Conservation (phyloP, 2,797 vertebrate species). For the Alcedo quadribrachys region DNA sequence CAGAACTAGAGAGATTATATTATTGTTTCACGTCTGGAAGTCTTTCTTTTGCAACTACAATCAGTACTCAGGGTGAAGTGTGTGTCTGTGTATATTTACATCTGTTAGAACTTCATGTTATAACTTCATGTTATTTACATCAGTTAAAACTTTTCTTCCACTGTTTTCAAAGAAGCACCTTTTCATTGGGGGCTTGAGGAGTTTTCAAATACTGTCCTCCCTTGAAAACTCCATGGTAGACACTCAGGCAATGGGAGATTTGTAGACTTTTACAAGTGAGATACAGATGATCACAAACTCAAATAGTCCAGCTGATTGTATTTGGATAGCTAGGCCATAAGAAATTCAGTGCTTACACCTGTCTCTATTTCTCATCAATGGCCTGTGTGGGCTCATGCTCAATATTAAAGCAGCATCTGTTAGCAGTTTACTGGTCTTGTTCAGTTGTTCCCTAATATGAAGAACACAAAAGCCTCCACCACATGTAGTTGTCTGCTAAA, state of each 20-base stretch:
- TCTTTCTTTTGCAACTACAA: background rate
- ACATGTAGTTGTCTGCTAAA: background rate
- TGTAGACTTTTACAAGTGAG: background rate
- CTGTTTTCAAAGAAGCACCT: background rate
- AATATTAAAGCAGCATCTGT: background rate
- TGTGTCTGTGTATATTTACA: background rate
- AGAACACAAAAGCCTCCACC: background rate
- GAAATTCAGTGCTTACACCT: background rate
- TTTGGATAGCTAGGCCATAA: background rate
- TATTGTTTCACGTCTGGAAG: background rate
- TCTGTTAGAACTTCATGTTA: background rate
- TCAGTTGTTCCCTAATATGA: background rate
- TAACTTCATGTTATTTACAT: too few relatives aligned
- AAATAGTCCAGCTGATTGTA: background rate
- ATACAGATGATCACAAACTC: background rate
- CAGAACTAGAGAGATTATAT: background rate
- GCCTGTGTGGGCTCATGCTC: background rate
- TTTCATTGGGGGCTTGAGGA: background rate
- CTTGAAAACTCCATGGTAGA: background rate
- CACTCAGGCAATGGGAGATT: rapidly evolving
- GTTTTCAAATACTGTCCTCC: background rate
- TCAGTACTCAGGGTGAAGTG: background rate
- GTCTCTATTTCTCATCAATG: background rate
- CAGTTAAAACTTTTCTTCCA: background rate
- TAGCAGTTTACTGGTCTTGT: background rate